Evolutionary conservation across 2,113 vertebrate species (phyloP).

Genomic region (Oryctolagus cuniculus): DNA sequence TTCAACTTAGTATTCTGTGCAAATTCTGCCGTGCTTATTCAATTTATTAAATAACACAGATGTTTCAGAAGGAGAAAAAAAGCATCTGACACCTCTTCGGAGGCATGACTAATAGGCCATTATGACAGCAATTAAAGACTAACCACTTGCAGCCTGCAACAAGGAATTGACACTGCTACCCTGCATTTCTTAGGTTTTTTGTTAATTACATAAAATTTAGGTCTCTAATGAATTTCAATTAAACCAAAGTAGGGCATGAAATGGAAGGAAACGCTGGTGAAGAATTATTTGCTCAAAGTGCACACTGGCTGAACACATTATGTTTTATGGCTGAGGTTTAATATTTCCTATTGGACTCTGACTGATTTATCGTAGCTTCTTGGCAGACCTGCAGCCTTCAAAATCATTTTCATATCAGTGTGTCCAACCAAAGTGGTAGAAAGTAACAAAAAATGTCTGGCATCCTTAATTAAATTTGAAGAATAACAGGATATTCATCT

Average conservation of each 20-base stretch:
- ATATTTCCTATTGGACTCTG: constrained; percentile 45
- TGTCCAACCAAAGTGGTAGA: background rate
- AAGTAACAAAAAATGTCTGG: constrained; percentile 42
- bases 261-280: constrained; percentile 74
- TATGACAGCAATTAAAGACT: constrained; percentile 86
- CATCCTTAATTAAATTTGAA: constrained; percentile 52
- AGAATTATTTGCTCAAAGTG: constrained; percentile 25
- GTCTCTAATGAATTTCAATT: constrained; percentile 84
- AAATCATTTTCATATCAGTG: constrained; percentile 60
- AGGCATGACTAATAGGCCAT: constrained; percentile 86
- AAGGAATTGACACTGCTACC: constrained; percentile 75
- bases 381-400: constrained; percentile 49
- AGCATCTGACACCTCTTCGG: constrained; percentile 77
- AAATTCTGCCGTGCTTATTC: constrained; percentile 78
- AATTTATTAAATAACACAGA: constrained; percentile 83
- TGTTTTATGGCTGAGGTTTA: constrained; percentile 55
- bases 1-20: constrained; percentile 73
- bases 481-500: constrained; percentile 47
- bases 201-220: constrained; percentile 86
- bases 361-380: constrained; percentile 63
- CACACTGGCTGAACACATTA: constrained; percentile 61
- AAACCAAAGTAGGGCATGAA: constrained; percentile 80
- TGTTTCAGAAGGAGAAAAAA: constrained; percentile 82
- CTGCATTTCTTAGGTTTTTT: constrained; percentile 79
- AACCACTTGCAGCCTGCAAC: constrained; percentile 78